Conservation (phyloP, 1,140 invertebrate species). For the Elymnias hypermnestra region DNA sequence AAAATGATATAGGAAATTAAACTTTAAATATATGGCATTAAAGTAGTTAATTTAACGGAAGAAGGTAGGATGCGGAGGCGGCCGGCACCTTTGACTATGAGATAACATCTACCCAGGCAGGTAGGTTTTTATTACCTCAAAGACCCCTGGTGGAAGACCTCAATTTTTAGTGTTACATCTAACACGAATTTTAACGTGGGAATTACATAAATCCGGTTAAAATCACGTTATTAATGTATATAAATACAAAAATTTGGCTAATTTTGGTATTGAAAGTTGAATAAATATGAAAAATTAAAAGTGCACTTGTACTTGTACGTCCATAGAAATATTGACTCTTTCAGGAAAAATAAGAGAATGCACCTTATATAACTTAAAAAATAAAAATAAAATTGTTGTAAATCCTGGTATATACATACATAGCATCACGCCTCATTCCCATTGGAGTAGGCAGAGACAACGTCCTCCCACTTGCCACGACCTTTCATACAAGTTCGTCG, state of each 20-base stretch:
- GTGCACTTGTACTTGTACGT: too few relatives aligned
- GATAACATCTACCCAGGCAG: conserved; percentile 67
- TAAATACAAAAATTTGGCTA: neutral
- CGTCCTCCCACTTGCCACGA: too few relatives aligned
- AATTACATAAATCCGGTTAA: conserved; percentile 10
- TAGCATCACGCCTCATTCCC: too few relatives aligned
- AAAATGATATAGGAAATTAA: conserved; percentile 26
- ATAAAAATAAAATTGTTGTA: too few relatives aligned
- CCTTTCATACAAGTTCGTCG: too few relatives aligned
- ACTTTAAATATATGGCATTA: conserved; percentile 20
- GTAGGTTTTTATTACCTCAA: conserved; percentile 57
- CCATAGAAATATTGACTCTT: too few relatives aligned
- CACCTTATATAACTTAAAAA: too few relatives aligned
- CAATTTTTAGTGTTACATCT: conserved; percentile 25
- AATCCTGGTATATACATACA: too few relatives aligned
- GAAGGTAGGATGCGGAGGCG: conserved; percentile 14
- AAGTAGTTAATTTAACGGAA: conserved; percentile 17
- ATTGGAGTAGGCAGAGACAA: too few relatives aligned
- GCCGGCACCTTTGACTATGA: conserved; percentile 58
- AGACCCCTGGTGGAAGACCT: conserved; percentile 6
- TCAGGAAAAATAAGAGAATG: too few relatives aligned
- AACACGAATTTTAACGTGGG: conserved; percentile 19
- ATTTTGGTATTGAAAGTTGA: neutral
- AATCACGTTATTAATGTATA: neutral
- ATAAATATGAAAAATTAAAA: neutral